Evolutionary conservation across 1,140 invertebrate species (phyloP), one percentile per base, ranked within the genome.

Genomic region (Nephila pilipes): DNA sequence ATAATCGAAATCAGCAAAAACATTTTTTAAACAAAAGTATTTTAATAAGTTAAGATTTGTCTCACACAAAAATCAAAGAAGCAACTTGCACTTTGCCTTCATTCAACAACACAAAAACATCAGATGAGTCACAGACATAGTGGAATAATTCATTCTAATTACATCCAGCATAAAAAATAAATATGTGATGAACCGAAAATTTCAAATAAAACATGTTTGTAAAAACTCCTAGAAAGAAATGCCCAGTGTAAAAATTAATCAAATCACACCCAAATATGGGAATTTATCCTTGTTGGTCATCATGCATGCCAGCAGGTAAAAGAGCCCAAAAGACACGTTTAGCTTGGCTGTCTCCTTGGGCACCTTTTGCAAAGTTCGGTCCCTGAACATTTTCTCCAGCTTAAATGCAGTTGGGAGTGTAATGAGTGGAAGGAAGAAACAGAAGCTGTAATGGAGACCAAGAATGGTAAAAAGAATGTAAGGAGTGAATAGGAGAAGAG

Each of bases 401-500:
- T 97, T 96, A 96, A 99, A 99, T 57, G 98, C 98, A 94, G 97
- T 96, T 25, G 97, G 97, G 93, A 99, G 96, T 20, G 98, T 99
- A 1, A 98, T 95, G 36, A 99, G 96, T 57, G 99, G 99, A 87
- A 99, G 95, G 93, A 99, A 96, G 95, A 99, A 98, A 97, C 98
- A 99, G 58, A 97, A 95, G 8, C 98, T 98, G 90, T 95, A 95
- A 95, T 98, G 97, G 0, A 98, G 96, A 12, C 97, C 97, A 87
- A 97, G 96, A 65, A 99, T 97, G 57, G 98, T 97, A 95, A 99
- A 97, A 93, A 98, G 97, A 90, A 99, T 97, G 94, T 99, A 99
- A 8, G 99, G 98, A 65, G 97, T 97, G 95, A 99, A 99, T 18
- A 99, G 95, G 93, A 99, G 96, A 96, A 98, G 97, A 80, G 98